phyloP scores from a whole-genome alignment of 2,113 vertebrate genomes.

The Notarius quadriscutis region DNA sequence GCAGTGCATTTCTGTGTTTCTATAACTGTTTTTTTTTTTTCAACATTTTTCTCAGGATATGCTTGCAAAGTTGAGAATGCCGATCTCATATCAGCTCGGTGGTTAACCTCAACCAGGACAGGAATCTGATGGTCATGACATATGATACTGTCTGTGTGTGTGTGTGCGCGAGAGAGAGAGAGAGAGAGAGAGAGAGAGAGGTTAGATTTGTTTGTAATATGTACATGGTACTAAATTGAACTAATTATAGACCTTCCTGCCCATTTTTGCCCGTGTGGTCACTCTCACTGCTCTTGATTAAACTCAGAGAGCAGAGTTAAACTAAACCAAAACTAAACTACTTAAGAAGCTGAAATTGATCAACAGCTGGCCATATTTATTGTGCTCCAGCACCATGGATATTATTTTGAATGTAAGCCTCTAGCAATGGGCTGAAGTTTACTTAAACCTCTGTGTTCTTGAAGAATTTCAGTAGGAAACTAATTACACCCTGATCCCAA shows the following conservation, averaged over 20 bases:
- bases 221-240: background rate
- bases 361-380: background rate
- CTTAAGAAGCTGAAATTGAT: background rate
- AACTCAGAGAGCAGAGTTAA: background rate
- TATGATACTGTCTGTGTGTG: background rate
- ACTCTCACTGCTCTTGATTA: background rate
- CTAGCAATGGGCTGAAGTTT: background rate
- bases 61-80: background rate
- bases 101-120: background rate
- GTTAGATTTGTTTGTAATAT: background rate
- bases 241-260: background rate
- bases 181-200: no score
- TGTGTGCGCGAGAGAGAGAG: background rate
- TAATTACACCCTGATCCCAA: conserved; percentile 8
- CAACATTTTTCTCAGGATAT: background rate
- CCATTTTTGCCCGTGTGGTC: conserved; percentile 27
- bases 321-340: background rate
- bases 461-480: background rate
- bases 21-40: background rate
- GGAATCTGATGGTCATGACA: background rate
- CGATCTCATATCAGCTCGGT: background rate
- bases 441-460: background rate
- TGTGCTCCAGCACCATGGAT: background rate
- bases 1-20: background rate
- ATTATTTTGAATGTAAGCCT: background rate